Percentiles rank a stretch among this genome's conserved stretches.
These are phyloP conservation scores for Drosophila lowei DNA, from an alignment of 1,140 invertebrate species.

Conservation along the genomic window DNA sequence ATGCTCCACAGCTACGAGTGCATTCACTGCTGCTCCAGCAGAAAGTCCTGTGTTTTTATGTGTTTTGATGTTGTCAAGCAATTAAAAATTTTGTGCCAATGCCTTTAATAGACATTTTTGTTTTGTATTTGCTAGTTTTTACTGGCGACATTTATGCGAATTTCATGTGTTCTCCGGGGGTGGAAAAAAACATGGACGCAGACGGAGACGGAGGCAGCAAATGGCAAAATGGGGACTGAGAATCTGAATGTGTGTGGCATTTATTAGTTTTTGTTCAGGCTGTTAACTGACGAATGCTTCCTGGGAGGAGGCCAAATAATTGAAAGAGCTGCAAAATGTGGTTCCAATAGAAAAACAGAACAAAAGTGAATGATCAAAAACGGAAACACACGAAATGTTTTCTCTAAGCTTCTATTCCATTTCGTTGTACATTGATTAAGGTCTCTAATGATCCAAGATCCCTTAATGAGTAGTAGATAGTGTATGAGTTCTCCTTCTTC, in stretches of 20 bases:
- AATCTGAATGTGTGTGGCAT: conserved; percentile 52
- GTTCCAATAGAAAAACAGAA: conserved; percentile 26
- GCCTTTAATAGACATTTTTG: conserved; percentile 68
- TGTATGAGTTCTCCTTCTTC: conserved; percentile 24
- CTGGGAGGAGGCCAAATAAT: conserved; percentile 29
- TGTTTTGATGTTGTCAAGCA: conserved; percentile 73
- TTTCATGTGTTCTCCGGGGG: conserved; percentile 20
- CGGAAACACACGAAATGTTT: no score
- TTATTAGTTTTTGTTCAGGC: conserved; percentile 32
- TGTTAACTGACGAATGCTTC: conserved; percentile 25
- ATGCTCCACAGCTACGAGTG: neutral
- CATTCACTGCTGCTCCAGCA: neutral
- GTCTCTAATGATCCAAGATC: neutral
- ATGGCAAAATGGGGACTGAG: conserved; percentile 15
- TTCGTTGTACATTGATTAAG: neutral
- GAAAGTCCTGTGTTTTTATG: conserved; percentile 30
- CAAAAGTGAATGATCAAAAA: no score
- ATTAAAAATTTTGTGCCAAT: conserved; percentile 74
- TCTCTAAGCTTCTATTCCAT: no score
- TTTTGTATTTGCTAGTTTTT: conserved; percentile 51
- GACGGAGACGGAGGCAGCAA: conserved; percentile 22
- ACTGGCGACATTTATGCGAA: conserved; percentile 55
- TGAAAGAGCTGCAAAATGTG: conserved; percentile 36
- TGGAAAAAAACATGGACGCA: neutral
- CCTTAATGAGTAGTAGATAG: conserved; percentile 21